Conservation (phyloP, 2,888 invertebrate species). For the Apantesis nais region DNA sequence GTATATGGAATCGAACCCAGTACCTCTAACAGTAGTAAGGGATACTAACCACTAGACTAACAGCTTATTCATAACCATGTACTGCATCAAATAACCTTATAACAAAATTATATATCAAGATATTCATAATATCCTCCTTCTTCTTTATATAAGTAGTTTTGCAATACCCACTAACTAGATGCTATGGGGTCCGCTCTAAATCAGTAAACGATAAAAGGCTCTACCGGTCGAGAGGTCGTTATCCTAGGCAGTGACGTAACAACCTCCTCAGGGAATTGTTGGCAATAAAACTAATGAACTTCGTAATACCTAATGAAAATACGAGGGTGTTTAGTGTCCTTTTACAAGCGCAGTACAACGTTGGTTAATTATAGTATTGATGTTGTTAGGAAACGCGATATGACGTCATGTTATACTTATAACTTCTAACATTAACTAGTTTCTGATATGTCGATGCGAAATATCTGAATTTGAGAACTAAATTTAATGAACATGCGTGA, state of each 20-base stretch:
- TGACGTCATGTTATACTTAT: not conserved
- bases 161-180: not conserved
- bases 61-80: too few relatives aligned
- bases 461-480: not conserved
- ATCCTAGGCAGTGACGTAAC: slow-evolving; percentile 38
- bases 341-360: slow-evolving; percentile 23
- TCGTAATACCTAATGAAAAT: slow-evolving; percentile 42
- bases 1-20: too few relatives aligned
- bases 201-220: slow-evolving; percentile 21
- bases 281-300: slow-evolving; percentile 48
- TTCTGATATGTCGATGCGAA: not conserved
- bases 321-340: slow-evolving; percentile 38
- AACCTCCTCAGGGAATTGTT: slow-evolving; percentile 28
- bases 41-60: too few relatives aligned
- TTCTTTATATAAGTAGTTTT: not conserved
- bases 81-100: not conserved
- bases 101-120: not conserved
- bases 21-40: too few relatives aligned
- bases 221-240: slow-evolving; percentile 22
- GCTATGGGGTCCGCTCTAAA: slow-evolving; percentile 4
- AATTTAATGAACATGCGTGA: slow-evolving; percentile 6
- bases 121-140: not conserved
- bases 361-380: slow-evolving; percentile 31
- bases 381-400: not conserved
- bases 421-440: not conserved